Evolutionary conservation across 2,797 vertebrate species (phyloP), one percentile per base, ranked within the genome.

Genomic region (Lithobates pipiens): DNA sequence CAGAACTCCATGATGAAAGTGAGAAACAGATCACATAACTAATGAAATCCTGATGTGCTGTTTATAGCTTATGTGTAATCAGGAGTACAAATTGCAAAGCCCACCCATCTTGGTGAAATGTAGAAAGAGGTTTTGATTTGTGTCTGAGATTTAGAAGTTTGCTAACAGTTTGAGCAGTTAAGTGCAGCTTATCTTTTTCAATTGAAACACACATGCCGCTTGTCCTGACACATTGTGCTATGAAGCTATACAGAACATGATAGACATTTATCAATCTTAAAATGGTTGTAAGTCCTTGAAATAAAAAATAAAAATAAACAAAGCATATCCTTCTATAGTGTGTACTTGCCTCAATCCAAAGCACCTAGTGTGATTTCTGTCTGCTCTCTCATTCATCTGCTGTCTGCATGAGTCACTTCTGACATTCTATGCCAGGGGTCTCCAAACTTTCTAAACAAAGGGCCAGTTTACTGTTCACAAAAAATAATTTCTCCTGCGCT

Each of bases 11-110:
- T 57, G 76, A 86, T 83, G 69, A 73, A 72, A 46, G 65, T 39
- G 54, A 82, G 72, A 77, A 46, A 21, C 46, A 82, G 72, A 81
- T 76, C 68, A 72, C 39, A 77, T 69, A 74, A 27, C 27, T 83
- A 86, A 86, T 63, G n/a, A 34, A 78, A 29, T 27, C 50, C 85
- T 67, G 74, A 86, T 86, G 85, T 75, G n/a, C 8, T 18, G 39
- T 44, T 65, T 65, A 67, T 73, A 34, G 54, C 79, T 80, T 11
- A 10, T 50, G 65, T 46, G 42, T 34, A 74, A 78, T 75, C 76
- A 46, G 81, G 85, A 84, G 65, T 63, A 77, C 57, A 25, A 44
- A 83, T 71, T 63, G 42, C 23, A 34, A 36, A 84, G 67, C 67
- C 75, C 74, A 70, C 82, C 82, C 75, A 71, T 61, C 67, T 18